Evolutionary conservation across 64 coral and sea anemone species (phyloP).

Genomic region (Stichodactyla mertensii): DNA sequence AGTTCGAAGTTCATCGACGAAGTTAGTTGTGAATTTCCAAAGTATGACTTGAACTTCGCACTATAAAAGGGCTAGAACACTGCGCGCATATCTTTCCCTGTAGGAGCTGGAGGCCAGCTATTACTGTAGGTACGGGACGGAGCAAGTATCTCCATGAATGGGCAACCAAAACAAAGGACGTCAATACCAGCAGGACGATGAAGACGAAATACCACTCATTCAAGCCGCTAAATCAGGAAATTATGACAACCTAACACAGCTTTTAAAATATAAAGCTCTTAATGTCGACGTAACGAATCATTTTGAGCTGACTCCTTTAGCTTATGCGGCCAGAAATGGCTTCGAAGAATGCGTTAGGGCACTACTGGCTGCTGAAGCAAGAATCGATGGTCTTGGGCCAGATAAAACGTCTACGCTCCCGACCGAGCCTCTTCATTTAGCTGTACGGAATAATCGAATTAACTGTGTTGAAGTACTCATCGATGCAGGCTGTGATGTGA

Average conservation of each 20-base stretch:
- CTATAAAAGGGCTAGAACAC: no score
- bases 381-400: slow-evolving; percentile 61
- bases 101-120: no score
- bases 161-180: slow-evolving; percentile 56
- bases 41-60: no score
- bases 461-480: slow-evolving; percentile 71
- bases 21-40: no score
- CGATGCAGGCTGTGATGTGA: slow-evolving; percentile 51
- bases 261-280: slow-evolving; percentile 45
- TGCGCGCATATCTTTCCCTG: no score
- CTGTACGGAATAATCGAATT: slow-evolving; percentile 48
- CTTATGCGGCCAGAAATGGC: slow-evolving; percentile 72
- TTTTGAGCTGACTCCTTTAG: slow-evolving; percentile 64
- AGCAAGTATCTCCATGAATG: slow-evolving; percentile 8
- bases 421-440: slow-evolving; percentile 57
- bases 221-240: slow-evolving; percentile 61
- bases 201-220: slow-evolving; percentile 56
- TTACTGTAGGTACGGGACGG: slow-evolving; percentile 5
- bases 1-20: no score
- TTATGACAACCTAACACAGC: slow-evolving; percentile 20
- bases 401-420: slow-evolving; percentile 61
- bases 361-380: slow-evolving; percentile 55
- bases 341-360: slow-evolving; percentile 51
- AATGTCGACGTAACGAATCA: slow-evolving; percentile 58
- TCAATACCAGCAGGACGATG: slow-evolving; percentile 22